A percentile compares a stretch with the other conserved stretches of the same genome.
These are phyloP conservation scores for Agonopterix alstromeriana DNA, from an alignment of 2,888 invertebrate genomes.

Conservation along the genomic window DNA sequence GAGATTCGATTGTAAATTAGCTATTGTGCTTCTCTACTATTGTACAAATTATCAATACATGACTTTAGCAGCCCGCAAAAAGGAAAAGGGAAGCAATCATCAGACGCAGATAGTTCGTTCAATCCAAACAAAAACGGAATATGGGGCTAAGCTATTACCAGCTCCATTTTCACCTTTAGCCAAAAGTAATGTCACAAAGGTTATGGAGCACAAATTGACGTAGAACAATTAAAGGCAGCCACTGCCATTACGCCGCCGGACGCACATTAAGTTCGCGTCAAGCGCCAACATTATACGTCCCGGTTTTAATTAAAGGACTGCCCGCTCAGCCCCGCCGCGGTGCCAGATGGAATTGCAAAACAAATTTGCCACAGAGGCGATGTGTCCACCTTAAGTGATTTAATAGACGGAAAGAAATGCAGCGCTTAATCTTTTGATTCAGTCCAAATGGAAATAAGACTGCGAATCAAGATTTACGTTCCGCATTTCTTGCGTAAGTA, in stretches of 20 bases:
- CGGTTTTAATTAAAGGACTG: slow-evolving; percentile 75
- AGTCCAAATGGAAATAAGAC: slow-evolving; percentile 16
- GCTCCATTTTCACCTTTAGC: slow-evolving; percentile 1
- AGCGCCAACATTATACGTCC: slow-evolving; percentile 65
- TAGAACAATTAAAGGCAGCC: slow-evolving; percentile 64
- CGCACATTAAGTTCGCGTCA: slow-evolving; percentile 70
- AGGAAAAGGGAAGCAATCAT: too few species aligned
- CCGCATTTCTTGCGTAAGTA: slow-evolving; percentile 5
- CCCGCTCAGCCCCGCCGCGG: slow-evolving; percentile 30
- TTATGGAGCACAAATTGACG: slow-evolving; percentile 56
- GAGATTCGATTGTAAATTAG: too few species aligned
- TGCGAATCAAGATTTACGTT: neutral
- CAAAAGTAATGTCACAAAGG: slow-evolving; percentile 13
- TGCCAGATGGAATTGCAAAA: slow-evolving; percentile 74
- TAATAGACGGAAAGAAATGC: slow-evolving; percentile 75
- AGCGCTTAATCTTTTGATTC: slow-evolving; percentile 39
- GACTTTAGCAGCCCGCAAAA: neutral
- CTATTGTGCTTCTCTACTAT: too few species aligned
- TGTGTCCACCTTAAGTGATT: slow-evolving; percentile 77
- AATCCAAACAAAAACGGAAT: too few species aligned
- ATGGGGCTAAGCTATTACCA: neutral
- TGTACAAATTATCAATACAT: neutral
- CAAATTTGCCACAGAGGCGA: slow-evolving; percentile 71
- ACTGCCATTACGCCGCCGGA: slow-evolving; percentile 64
- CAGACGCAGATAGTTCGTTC: too few species aligned